These are phyloP conservation scores for Trichomycterus rosablanca DNA, from an alignment of 2,113 vertebrate genomes.

Conservation along the genomic window DNA sequence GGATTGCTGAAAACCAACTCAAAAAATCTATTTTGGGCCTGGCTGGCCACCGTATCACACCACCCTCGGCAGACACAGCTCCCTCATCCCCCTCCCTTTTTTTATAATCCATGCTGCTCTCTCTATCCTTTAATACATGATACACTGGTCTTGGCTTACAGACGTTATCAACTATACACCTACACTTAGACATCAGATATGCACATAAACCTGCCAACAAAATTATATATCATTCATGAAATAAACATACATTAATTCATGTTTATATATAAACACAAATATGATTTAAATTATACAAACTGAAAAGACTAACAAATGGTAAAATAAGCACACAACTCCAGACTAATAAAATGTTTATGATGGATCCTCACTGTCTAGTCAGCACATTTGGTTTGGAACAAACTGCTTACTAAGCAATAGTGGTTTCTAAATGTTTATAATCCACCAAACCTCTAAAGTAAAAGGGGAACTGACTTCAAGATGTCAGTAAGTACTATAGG, in stretches of 20 bases:
- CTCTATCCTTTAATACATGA: conserved; percentile 45
- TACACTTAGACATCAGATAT: conserved; percentile 1
- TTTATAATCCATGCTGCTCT: conserved; percentile 36
- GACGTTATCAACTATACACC: neutral
- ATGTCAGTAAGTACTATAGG: too few relatives aligned
- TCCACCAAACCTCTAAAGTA: too few relatives aligned
- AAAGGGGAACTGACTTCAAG: too few relatives aligned
- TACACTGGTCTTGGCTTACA: conserved; percentile 28
- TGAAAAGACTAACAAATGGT: too few relatives aligned
- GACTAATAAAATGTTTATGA: neutral
- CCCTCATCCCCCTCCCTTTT: conserved; percentile 40
- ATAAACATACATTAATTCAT: neutral
- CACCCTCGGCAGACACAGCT: conserved; percentile 74
- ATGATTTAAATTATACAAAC: too few relatives aligned
- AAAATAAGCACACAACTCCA: neutral
- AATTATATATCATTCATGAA: neutral
- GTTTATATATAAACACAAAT: too few relatives aligned
- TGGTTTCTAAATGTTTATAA: neutral
- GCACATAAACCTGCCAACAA: neutral
- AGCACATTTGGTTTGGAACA: neutral
- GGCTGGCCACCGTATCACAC: conserved; percentile 78
- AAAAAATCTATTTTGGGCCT: conserved; percentile 62
- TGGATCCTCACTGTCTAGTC: neutral
- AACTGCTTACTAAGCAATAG: conserved; percentile 1
- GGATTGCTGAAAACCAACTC: neutral